Evolutionary conservation across 2,797 vertebrate species (phyloP).

Genomic region (Phalanger gymnotis): DNA sequence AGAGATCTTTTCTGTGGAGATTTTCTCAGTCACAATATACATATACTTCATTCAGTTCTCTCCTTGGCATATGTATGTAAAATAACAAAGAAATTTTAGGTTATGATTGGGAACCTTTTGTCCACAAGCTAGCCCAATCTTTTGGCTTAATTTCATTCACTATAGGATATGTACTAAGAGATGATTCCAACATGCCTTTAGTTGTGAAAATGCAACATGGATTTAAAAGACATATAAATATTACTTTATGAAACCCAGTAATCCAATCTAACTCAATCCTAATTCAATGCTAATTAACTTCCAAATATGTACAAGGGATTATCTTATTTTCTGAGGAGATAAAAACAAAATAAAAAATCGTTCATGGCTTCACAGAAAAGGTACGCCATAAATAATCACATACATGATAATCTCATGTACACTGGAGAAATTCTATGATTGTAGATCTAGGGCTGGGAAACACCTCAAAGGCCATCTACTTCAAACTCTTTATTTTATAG

Average conservation of each 20-base stretch:
- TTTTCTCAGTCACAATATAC: constrained; percentile 22
- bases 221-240: neutral
- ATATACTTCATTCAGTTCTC: constrained; percentile 25
- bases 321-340: neutral
- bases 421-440: neutral
- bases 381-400: neutral
- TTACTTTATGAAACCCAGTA: neutral
- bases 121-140: neutral
- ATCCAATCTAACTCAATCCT: neutral
- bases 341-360: neutral
- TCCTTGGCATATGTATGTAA: constrained; percentile 12
- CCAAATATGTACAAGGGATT: neutral
- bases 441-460: neutral
- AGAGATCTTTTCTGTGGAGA: constrained; percentile 2
- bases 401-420: neutral
- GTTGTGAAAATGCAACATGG: constrained; percentile 31
- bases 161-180: constrained; percentile 9
- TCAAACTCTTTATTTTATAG: neutral
- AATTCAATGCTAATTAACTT: neutral
- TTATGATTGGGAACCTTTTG: constrained; percentile 15
- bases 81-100: neutral
- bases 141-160: constrained; percentile 29
- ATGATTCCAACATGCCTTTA: constrained; percentile 2
- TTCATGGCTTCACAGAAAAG: neutral
- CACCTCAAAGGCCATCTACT: neutral